Conservation (phyloP, 1,140 invertebrate species). For the Antheraea pernyi region DNA sequence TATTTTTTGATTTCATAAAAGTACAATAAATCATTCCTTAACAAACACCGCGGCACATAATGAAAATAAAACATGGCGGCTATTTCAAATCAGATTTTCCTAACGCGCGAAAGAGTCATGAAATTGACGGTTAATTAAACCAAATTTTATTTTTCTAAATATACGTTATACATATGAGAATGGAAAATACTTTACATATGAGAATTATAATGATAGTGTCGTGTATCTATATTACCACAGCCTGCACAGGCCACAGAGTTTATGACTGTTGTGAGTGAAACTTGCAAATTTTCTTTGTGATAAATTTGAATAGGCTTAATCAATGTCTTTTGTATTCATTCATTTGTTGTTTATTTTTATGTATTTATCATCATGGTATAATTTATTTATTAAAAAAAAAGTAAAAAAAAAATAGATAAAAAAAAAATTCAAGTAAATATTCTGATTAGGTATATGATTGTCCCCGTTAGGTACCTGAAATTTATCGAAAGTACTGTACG, state of each 20-base stretch:
- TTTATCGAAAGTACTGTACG: slow-evolving; percentile 47
- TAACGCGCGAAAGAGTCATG: too few relatives aligned
- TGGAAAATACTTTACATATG: too few relatives aligned
- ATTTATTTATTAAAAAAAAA: background rate
- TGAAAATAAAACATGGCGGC: too few relatives aligned
- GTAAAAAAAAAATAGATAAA: background rate
- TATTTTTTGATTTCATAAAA: too few relatives aligned
- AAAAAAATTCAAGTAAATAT: slow-evolving; percentile 8
- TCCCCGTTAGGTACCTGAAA: slow-evolving; percentile 73
- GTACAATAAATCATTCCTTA: too few relatives aligned
- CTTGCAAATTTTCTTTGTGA: slow-evolving; percentile 59
- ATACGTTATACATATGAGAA: too few relatives aligned
- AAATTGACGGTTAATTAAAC: too few relatives aligned
- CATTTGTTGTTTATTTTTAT: background rate
- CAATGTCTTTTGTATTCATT: slow-evolving; percentile 23
- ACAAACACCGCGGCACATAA: too few relatives aligned
- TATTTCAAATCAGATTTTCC: too few relatives aligned
- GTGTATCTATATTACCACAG: slow-evolving; percentile 12
- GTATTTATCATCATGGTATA: background rate
- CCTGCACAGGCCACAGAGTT: background rate
- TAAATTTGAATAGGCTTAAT: slow-evolving; percentile 37
- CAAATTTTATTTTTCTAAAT: too few relatives aligned
- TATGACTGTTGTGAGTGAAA: slow-evolving; percentile 36
- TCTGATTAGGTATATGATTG: slow-evolving; percentile 35
- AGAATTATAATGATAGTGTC: slow-evolving; percentile 36